phyloP scores from a whole-genome alignment of 2,797 vertebrate genomes.

The Adrianichthys oophorus region DNA sequence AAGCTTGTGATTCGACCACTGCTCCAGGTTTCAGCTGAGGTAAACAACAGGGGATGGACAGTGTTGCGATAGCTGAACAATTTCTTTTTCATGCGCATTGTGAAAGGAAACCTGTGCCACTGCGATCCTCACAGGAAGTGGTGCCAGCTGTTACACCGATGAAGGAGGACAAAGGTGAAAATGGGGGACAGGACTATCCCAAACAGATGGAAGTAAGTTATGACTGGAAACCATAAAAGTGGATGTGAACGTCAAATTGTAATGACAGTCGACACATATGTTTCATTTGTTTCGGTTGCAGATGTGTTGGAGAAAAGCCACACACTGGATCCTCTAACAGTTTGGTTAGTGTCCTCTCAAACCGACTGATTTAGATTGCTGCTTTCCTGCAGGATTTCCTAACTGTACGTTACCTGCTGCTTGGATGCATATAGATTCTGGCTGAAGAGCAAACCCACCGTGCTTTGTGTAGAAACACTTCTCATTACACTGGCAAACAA shows the following conservation, averaged over 20 bases:
- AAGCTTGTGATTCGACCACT: slow-evolving; percentile 54
- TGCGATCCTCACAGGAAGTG: slow-evolving; percentile 9
- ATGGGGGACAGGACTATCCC: slow-evolving; percentile 13
- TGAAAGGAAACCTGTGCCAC: slow-evolving; percentile 7
- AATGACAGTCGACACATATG: slow-evolving; percentile 13
- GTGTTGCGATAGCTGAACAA: slow-evolving; percentile 30
- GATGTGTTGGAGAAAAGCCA: slow-evolving; percentile 7
- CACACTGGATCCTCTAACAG: slow-evolving; percentile 20
- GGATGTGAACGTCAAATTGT: slow-evolving; percentile 19
- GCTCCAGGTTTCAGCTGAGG: slow-evolving; percentile 47
- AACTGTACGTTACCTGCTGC: slow-evolving; percentile 33
- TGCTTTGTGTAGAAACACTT: slow-evolving; percentile 67
- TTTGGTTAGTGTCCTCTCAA: background rate
- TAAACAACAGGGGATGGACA: slow-evolving; percentile 35
- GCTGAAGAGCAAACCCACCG: slow-evolving; percentile 51
- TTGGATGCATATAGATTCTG: slow-evolving; percentile 22
- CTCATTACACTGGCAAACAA: slow-evolving; percentile 46
- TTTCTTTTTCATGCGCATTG: background rate
- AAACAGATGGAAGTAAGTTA: slow-evolving; percentile 10
- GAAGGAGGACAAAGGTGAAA: slow-evolving; percentile 23
- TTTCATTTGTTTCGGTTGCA: slow-evolving; percentile 19
- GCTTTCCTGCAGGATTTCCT: slow-evolving; percentile 57
- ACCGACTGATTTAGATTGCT: slow-evolving; percentile 7
- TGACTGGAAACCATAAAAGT: slow-evolving; percentile 14
- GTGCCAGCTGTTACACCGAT: background rate